Conservation (phyloP, 2,888 invertebrate genomes). For the Cataglyphis altisquamis region DNA sequence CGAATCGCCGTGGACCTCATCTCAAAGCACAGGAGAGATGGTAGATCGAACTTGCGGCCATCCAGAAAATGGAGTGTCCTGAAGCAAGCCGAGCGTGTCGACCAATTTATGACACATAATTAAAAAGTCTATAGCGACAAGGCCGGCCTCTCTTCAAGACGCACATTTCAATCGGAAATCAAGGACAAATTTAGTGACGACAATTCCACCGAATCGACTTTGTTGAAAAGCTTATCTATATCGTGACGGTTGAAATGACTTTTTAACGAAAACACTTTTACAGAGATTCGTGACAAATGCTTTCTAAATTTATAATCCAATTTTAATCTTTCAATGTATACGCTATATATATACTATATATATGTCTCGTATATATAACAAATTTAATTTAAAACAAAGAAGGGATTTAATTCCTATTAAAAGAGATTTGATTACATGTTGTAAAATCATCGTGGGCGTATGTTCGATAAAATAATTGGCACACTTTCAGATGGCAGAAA, state of each 20-base stretch:
- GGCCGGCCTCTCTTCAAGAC: slow-evolving; percentile 68
- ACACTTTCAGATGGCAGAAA: neutral
- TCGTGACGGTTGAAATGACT: neutral
- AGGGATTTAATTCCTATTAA: neutral
- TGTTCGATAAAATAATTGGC: slow-evolving; percentile 24
- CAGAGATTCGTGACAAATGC: neutral
- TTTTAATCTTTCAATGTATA: neutral
- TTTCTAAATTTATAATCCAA: neutral
- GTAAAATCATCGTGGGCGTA: neutral
- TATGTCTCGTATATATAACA: neutral
- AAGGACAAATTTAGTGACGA: neutral
- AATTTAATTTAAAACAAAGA: slow-evolving; percentile 9
- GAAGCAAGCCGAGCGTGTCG: slow-evolving; percentile 81
- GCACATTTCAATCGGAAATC: slow-evolving; percentile 74
- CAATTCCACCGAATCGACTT: neutral
- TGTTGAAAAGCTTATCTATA: neutral
- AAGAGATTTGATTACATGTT: slow-evolving; percentile 7
- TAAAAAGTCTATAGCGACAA: slow-evolving; percentile 81
- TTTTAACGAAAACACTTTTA: neutral
- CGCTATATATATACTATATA: neutral
- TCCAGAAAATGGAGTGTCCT: slow-evolving; percentile 84
- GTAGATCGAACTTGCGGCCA: slow-evolving; percentile 82
- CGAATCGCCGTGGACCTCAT: slow-evolving; percentile 72
- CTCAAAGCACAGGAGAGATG: slow-evolving; percentile 72
- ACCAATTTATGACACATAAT: slow-evolving; percentile 84